Evolutionary conservation across 2,113 vertebrate genomes (phyloP), one percentile per base, ranked within the genome.

Genomic region (Herpetotheres cachinnans): DNA sequence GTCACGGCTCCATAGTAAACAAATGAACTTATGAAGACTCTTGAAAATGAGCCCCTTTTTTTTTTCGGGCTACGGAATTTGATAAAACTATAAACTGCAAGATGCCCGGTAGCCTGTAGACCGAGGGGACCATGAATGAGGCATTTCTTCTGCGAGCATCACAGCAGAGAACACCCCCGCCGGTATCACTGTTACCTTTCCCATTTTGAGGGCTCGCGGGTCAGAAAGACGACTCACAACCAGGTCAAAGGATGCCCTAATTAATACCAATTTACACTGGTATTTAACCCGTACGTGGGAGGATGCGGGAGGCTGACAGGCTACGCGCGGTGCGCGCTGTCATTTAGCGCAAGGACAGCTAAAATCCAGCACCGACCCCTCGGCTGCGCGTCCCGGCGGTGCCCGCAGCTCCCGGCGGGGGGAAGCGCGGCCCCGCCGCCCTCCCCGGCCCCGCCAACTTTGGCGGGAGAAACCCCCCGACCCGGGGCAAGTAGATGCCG

Each of bases 1-100:
- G 78, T 71, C 93, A 91, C 9, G 1, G 86, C 61, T 93, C 82
- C 42, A 42, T 91, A 96, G 92, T 95, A 90, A 96, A 95, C 88
- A 94, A 94, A 97, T 71, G 82, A 94, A 96, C 85, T 95, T 63
- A 80, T 0, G 7, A 42, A 59, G 54, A 79, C 56, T 88, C 90
- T 22, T 67, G 72, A 63, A 88, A 81, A 89, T 58, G 59, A 73
- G 50, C 32, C 17, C 30, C 29, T 40, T n/a, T 36, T 25, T 52
- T 81, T 61, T 47, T 34, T 11, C 3, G 1, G 40, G 52, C 65
- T 92, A 91, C 40, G 2, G 76, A 61, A 93, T 77, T 84, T 36
- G 77, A 38, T 29, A 52, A 81, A 81, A 52, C 50, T 89, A n/a
- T 54, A 38, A 95, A 77, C 67, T 44, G 89, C 38, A 54, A 92